Evolutionary conservation across 2,888 invertebrate species (phyloP), one percentile per base, ranked within the genome.

Genomic region (Meta bourneti): DNA sequence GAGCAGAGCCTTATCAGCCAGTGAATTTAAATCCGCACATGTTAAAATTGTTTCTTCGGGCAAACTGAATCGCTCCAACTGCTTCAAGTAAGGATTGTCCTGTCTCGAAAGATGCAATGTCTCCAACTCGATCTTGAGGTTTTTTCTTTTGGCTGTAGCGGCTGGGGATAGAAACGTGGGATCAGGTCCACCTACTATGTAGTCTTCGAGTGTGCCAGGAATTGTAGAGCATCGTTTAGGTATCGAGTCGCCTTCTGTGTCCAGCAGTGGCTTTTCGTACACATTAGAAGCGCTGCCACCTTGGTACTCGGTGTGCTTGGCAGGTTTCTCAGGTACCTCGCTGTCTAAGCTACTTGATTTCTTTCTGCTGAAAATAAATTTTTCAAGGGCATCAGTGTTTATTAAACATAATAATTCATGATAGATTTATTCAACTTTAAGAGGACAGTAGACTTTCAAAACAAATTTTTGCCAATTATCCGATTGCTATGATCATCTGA

Each of bases 51-150:
- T 85, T 34, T 91, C 91, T 72, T 91, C 93, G 6, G 86, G 84
- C 70, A 88, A 81, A 61, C 91, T 90, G 48, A 93, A 82, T 1
- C 89, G 72, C 61, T 94, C 94, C n/a, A 94, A 52, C 71, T 93
- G 93, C 71, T 91, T 93, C 93, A 97, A 95, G 94, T 97, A 97
- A 1, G 97, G 97, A 95, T 98, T 97, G 95, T 98, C 97, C 95
- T 97, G 97, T 92, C 97, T 96, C 9, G 97, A 97, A 78, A 97
- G 96, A 94, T 97, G 96, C 75, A 97, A 95, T 49, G 97, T 97
- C 95, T 97, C 97, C 97, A 97, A 97, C 94, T 97, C 97, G 95
- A 97, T 85, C 49, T 93, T 86, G 11, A 94, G 80, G 77, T 93
- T 93, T n/a, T 93, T 93, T n/a, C 91, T 87, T 61, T 77, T 80